Evolutionary conservation across 2,113 vertebrate species (phyloP), one percentile per base, ranked within the genome.

Genomic region (Vimba vimba): DNA sequence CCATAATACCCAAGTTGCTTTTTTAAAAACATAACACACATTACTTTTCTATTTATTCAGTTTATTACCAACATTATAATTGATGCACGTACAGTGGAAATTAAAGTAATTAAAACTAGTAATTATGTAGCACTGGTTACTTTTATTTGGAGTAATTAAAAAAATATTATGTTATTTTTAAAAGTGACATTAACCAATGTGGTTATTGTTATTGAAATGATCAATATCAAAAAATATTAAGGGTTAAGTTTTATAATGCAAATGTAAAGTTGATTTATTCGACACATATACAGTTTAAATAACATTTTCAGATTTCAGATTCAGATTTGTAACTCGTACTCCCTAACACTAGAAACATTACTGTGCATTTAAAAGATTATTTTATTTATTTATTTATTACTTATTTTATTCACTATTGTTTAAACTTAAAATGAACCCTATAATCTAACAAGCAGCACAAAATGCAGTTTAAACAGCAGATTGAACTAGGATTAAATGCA

Each of bases 401-500:
- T 13, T 15, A 4, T 15, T 50, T 15, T 9, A 57, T 57, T 23
- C 19, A 21, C 55, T 57, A 57, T 8, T 57, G 9, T 57, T 57
- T 57, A 3, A 23, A 23, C 7, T 23, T 43, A 68, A 36, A 7
- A 23, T 71, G 68, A 43, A 71, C 4, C 6, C 66, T 69, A 69
- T 21, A 69, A 39, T 36, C 8, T 39, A 21, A 39, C 33, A 23
- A 8, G 17, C 55, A 57, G 55, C 66, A 36, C 64, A 3, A 19
- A 68, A 68, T 36, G 55, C 55, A 57, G 6, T 1, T 57, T 57
- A 8, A 57, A 23, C 66, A 36, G 36, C 21, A 43, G 39, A 43
- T 73, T n/a, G 21, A 73, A 5, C 68, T 71, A 43, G 68, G 36
- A 71, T n/a, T 71, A 43, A 43, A 71, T 71, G 68, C 68, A 39